phyloP scores from a whole-genome alignment of 2,797 vertebrate genomes.

The Fringilla coelebs region DNA sequence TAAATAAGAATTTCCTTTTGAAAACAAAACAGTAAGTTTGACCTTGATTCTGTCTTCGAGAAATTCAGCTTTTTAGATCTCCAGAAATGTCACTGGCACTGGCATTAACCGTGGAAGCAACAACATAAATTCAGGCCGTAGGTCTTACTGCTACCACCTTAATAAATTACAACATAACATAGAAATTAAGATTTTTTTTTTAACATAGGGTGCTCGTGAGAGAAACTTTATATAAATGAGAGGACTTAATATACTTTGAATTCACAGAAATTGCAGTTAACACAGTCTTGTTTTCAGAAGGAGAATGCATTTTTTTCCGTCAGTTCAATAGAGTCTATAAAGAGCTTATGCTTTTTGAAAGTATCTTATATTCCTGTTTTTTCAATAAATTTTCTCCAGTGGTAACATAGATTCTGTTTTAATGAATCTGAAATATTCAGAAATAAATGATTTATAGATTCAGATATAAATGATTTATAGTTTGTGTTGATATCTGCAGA shows the following conservation, averaged over 20 bases:
- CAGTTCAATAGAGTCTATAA: not conserved
- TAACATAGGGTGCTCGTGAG: not conserved
- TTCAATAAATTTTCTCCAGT: not conserved
- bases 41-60: constrained; percentile 74
- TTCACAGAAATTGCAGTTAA: not conserved
- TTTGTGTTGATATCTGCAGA: not conserved
- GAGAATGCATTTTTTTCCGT: not conserved
- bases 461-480: not conserved
- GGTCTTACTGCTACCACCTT: not conserved
- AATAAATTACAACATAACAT: not conserved
- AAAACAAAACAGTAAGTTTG: constrained; percentile 66
- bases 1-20: not conserved
- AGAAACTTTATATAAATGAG: not conserved
- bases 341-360: not conserved
- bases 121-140: not conserved
- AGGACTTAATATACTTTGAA: not conserved
- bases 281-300: not conserved
- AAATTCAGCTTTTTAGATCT: constrained; percentile 58
- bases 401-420: not conserved
- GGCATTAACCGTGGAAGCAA: not conserved
- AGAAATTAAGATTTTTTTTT: not conserved
- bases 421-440: not conserved
- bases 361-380: not conserved
- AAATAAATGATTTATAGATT: not conserved
- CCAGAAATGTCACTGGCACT: constrained; percentile 75